Conservation (phyloP, 2,888 invertebrate genomes). For the Lapara coniferarum region DNA sequence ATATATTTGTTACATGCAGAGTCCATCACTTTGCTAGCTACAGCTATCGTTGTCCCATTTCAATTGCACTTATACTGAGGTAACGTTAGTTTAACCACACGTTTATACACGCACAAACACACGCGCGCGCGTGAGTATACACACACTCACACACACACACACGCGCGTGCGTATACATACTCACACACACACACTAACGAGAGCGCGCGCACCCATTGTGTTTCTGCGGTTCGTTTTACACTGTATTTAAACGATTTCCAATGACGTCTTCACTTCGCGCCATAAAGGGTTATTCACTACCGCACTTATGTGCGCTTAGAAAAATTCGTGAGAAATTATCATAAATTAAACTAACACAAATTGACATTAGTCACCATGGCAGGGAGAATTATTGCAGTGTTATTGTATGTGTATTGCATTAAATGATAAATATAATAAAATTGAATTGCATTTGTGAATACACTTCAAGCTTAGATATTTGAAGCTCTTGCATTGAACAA, state of each 20-base stretch:
- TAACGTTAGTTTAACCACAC: constrained; percentile 11
- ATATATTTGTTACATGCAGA: background rate
- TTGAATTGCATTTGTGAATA: too few species aligned
- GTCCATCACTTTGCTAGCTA: constrained; percentile 35
- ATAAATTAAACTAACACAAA: too few species aligned
- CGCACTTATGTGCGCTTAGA: too few species aligned
- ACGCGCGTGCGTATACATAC: background rate
- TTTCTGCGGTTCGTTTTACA: background rate
- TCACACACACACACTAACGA: background rate
- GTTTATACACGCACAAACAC: background rate
- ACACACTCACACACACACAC: constrained; percentile 1
- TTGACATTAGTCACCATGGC: background rate
- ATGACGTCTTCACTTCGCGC: too few species aligned
- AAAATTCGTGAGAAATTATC: too few species aligned
- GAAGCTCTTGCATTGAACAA: too few species aligned
- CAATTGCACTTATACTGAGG: constrained; percentile 53
- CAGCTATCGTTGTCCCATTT: constrained; percentile 52
- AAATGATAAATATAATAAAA: too few species aligned
- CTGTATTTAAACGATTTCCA: too few species aligned
- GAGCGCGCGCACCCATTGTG: background rate
- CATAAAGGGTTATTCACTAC: too few species aligned
- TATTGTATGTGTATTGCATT: background rate
- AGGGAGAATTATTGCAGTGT: background rate
- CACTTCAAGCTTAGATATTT: too few species aligned
- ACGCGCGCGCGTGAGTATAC: background rate